phyloP scores from a whole-genome alignment of 2,113 vertebrate species.

The Harpagus bidentatus region DNA sequence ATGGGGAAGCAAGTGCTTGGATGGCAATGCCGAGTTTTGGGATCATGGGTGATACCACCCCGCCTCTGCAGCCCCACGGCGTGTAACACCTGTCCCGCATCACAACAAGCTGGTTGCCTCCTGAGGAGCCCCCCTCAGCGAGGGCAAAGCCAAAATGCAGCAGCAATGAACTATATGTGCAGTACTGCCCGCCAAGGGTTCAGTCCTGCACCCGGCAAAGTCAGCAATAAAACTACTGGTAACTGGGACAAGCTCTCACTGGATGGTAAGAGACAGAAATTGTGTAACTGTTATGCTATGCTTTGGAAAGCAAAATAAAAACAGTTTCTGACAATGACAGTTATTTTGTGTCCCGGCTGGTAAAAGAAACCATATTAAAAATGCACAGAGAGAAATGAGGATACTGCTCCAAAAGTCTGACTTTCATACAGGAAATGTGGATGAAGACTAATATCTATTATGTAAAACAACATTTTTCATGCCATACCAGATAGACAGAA shows the following conservation, averaged over 20 bases:
- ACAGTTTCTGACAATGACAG: not conserved
- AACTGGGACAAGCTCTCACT: not conserved
- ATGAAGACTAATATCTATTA: not conserved
- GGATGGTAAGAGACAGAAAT: not conserved
- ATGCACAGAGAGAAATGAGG: not conserved
- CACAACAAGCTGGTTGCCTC: not conserved
- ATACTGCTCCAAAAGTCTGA: not conserved
- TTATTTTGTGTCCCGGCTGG: not conserved
- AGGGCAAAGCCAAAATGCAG: conserved; percentile 32
- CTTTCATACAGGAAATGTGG: not conserved
- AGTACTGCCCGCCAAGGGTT: not conserved
- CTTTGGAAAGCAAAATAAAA: not conserved
- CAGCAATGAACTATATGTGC: not conserved
- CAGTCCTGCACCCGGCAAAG: not conserved
- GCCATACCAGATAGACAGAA: not conserved
- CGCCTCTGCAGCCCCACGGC: not conserved
- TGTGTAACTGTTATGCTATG: accelerated
- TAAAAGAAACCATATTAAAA: not conserved
- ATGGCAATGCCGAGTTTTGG: not conserved
- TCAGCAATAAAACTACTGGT: not conserved
- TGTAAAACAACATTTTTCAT: not conserved
- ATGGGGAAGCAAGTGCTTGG: not conserved
- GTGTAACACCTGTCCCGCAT: not conserved
- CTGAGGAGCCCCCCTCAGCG: not conserved
- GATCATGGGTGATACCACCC: not conserved